Conservation (phyloP, 2,888 invertebrate genomes). For the Scaptomyza polygonia region DNA sequence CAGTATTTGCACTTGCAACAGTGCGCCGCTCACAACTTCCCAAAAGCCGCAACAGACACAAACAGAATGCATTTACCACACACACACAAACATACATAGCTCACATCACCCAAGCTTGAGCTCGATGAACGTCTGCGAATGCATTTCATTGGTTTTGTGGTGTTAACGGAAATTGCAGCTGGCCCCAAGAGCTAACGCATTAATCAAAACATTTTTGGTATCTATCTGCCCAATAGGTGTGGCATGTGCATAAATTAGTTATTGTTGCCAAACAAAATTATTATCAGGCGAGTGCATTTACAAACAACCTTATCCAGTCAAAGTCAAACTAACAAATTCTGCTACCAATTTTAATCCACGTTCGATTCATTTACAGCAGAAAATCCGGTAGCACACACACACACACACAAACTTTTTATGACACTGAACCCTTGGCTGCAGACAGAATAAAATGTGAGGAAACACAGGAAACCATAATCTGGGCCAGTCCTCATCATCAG, state of each 20-base stretch:
- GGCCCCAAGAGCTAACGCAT: slow-evolving; percentile 21
- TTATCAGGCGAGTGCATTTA: slow-evolving; percentile 3
- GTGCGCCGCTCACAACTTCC: neutral
- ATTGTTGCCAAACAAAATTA: slow-evolving; percentile 10
- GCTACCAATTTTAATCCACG: neutral
- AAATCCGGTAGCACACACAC: slow-evolving; percentile 7
- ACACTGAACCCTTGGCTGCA: slow-evolving; percentile 43
- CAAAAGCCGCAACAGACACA: slow-evolving; percentile 24
- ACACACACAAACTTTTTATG: slow-evolving; percentile 24
- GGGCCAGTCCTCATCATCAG: slow-evolving; percentile 30
- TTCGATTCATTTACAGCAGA: neutral
- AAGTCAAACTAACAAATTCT: neutral
- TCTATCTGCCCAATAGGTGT: slow-evolving; percentile 19
- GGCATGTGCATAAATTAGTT: slow-evolving; percentile 18
- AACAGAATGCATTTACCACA: slow-evolving; percentile 32
- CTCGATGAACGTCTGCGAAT: slow-evolving; percentile 4
- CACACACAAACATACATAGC: slow-evolving; percentile 6
- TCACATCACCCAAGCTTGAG: neutral
- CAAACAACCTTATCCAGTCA: neutral
- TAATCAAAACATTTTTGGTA: slow-evolving; percentile 38
- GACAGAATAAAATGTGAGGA: slow-evolving; percentile 9
- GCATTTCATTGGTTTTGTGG: slow-evolving; percentile 34
- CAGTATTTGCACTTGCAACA: slow-evolving; percentile 3
- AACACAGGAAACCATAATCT: slow-evolving; percentile 2
- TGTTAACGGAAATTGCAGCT: slow-evolving; percentile 17